A percentile compares a stretch with the other conserved stretches of the same genome.
Evolutionary conservation across 2,888 invertebrate genomes (phyloP).

Genomic region (Ischnus inquisitorius): DNA sequence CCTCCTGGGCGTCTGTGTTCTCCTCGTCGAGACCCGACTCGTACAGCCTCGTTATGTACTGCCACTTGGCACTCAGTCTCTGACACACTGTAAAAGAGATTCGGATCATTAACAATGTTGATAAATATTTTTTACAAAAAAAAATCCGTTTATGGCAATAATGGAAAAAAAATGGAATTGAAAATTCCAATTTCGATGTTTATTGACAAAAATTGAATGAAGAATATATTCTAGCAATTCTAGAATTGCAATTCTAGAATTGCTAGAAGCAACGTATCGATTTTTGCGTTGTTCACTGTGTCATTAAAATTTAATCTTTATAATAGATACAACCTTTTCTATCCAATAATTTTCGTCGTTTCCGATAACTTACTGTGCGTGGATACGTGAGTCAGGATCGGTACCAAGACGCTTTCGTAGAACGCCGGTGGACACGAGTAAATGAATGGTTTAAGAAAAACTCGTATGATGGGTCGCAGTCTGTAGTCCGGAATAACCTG

Average conservation of each 20-base stretch:
- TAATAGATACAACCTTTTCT: too few species aligned
- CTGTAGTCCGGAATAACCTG: conserved; percentile 94
- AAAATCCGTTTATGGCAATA: too few species aligned
- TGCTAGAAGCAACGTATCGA: too few species aligned
- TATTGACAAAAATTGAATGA: too few species aligned
- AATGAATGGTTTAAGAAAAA: conserved; percentile 94
- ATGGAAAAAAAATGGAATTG: too few species aligned
- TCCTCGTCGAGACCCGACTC: conserved; percentile 92
- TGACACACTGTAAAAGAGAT: conserved; percentile 83
- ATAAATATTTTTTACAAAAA: too few species aligned
- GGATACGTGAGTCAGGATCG: conserved; percentile 92
- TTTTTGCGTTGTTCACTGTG: too few species aligned
- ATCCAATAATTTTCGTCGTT: background rate
- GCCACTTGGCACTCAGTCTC: conserved; percentile 92
- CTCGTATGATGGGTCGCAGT: conserved; percentile 92
- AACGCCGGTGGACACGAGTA: conserved; percentile 94
- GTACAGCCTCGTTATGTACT: conserved; percentile 91
- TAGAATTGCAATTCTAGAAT: too few species aligned
- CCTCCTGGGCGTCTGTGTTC: conserved; percentile 92
- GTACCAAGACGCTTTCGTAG: conserved; percentile 91
- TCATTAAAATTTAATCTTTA: too few species aligned
- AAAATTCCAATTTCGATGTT: too few species aligned
- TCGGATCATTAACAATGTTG: background rate
- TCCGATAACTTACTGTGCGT: conserved; percentile 90
- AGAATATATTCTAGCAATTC: too few species aligned